Conservation (phyloP, 2,113 vertebrate genomes). For the Corynorhinus townsendii region DNA sequence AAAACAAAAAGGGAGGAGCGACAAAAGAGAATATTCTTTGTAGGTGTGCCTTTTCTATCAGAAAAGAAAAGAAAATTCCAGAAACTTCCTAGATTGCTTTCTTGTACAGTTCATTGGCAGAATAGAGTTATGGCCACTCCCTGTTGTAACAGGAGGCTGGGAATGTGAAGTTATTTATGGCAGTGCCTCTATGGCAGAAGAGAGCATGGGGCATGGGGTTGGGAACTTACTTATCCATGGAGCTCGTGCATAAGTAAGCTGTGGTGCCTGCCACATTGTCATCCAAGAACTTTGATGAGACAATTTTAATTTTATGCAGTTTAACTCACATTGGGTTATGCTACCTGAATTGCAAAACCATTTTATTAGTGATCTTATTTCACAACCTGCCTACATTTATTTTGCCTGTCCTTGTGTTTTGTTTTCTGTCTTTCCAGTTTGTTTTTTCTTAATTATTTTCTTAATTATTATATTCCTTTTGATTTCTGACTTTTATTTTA, state of each 20-base stretch:
- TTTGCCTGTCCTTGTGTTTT: background rate
- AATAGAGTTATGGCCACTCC: background rate
- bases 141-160: background rate
- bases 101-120: background rate
- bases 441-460: background rate
- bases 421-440: background rate
- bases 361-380: background rate
- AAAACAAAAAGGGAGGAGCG: background rate
- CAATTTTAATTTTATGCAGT: background rate
- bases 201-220: background rate
- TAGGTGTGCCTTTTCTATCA: background rate
- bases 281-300: background rate
- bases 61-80: background rate
- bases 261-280: background rate
- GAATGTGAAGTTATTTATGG: background rate
- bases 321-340: background rate
- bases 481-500: background rate
- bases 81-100: background rate
- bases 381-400: background rate
- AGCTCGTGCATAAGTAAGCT: background rate
- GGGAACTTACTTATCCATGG: background rate
- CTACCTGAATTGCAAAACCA: background rate
- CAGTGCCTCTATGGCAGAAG: background rate
- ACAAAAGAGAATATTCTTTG: background rate
- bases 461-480: conserved; percentile 5